phyloP scores from a whole-genome alignment of 2,888 invertebrate genomes.

The Limnephilus lunatus region DNA sequence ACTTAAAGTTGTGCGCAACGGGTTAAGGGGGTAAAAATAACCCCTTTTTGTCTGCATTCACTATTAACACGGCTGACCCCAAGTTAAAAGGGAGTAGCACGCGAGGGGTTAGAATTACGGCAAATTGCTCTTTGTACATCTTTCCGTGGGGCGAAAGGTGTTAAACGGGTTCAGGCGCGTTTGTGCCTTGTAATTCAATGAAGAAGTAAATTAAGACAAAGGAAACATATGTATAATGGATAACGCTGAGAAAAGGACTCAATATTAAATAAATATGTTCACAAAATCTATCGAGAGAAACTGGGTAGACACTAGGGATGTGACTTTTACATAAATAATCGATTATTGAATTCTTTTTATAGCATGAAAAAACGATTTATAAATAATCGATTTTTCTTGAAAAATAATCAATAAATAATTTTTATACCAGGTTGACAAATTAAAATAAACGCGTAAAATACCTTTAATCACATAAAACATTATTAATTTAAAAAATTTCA shows the following conservation, averaged over 20 bases:
- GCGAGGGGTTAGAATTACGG: conserved; percentile 51
- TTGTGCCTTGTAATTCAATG: conserved; percentile 5
- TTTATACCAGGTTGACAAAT: too few species aligned
- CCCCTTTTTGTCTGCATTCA: conserved; percentile 43
- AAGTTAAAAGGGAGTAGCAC: conserved; percentile 27
- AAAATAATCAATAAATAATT: too few species aligned
- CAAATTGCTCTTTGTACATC: conserved; percentile 50
- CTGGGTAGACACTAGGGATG: too few species aligned
- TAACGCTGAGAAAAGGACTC: background rate
- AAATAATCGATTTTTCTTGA: too few species aligned
- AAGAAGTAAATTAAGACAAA: conserved; percentile 4
- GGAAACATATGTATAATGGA: conserved; percentile 13
- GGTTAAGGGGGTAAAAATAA: conserved; percentile 29
- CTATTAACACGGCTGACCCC: conserved; percentile 29
- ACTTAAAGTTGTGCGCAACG: conserved; percentile 14
- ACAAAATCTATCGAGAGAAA: too few species aligned
- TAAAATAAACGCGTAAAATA: too few species aligned
- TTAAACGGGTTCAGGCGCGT: conserved; percentile 36
- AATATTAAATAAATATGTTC: background rate
- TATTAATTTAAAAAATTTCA: too few species aligned
- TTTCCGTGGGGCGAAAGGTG: conserved; percentile 46
- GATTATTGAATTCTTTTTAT: too few species aligned
- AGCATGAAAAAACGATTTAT: too few species aligned
- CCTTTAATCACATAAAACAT: too few species aligned
- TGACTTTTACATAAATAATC: too few species aligned